Base-by-base conservation (phyloP, 35 echinoderm and acorn worm species). In the Holothuria glaberrima region DNA sequence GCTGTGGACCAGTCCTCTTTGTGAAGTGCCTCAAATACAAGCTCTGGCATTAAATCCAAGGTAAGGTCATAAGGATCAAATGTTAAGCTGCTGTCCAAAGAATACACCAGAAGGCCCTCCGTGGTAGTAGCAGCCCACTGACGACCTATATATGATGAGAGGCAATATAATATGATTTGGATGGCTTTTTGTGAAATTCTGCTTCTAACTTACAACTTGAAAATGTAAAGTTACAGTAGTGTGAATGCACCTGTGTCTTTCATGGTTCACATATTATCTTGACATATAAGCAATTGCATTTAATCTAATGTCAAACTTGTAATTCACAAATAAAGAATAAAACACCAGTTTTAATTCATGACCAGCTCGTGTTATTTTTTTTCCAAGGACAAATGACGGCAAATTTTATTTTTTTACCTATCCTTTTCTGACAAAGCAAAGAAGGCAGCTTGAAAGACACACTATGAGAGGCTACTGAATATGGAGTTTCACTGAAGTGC, bases 41-140 rank as follows among this genome's bases (percentile, higher is more conserved):
- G 32, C 46, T 82, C 70, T 44, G 97, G 97, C 30, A 93, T 99
- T 48, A 99, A 70, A 88, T 95, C 80, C 45, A 95, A 74, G 38
- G 93, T 95, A 83, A 99, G 80, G 79, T 99, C 93, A 91, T 86
- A 99, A 21, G 97, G 97, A 91, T 99, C 97, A 92, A 99, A 99
- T 90, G 91, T 99, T 62, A 99, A 48, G 75, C 67, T 93, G 45
- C 54, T 93, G 80, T 99, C 93, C 62, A 99, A 68, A 17, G 97
- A 99, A 74, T 99, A 99, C 9, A 99, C 64, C 10, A 99, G 84
- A 10, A 99, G 81, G 5, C 97, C 97, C 83, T 99, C 97, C 48
- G 97, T 95, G 76, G 97, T 95, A 25, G 97, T 93, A n/a, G 97
- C 97, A 73, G 97, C 97, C 91, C 91, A 99, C 57, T 94, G 93